Base-by-base conservation (phyloP, 2,797 vertebrate species). In the Zalophus californianus region DNA sequence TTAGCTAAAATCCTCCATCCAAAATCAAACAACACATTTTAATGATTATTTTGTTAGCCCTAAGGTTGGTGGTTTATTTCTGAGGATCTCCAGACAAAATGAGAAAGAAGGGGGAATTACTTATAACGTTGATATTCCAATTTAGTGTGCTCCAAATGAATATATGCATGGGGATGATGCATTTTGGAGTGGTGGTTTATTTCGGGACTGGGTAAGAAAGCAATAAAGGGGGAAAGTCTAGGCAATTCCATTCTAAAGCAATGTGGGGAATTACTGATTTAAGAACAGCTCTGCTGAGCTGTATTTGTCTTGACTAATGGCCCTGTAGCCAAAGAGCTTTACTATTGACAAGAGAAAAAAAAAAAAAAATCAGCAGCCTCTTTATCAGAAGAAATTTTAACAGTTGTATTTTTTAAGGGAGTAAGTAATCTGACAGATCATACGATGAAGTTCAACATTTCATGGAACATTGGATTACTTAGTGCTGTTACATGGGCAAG, bases 21-120 rank as follows among this genome's bases (percentile, higher is more conserved):
- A 54, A 96, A 96, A 73, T 29, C 86, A 85, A 94, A 77, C 27
- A 75, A 62, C 27, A 44, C 32, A 88, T n/a, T 92, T 89, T 38
- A 95, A 83, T 64, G 88, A 90, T 25, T 66, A 8, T 62, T 96
- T 88, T 70, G 38, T 8, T 89, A 91, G 86, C 58, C n/a, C 27
- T 66, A 10, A 35, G 56, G 56, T 20, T 86, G 50, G 11, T 44
- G 52, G 91, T 78, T 83, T 89, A 83, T 73, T 93, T 66, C 52
- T 58, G 94, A 84, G 15, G 27, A 25, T 92, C 4, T 27, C 52
- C 50, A 79, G 70, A 60, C 11, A 92, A 97, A 95, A 89, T 84
- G 38, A 32, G 12, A 7, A 2, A 9, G 16, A 18, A 56, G 13
- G 0, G 9, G 50, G 25, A 21, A 58, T 50, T 56, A 83, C 13